phyloP scores from a whole-genome alignment of 1,140 invertebrate species.

The Halictus rubicundus region DNA sequence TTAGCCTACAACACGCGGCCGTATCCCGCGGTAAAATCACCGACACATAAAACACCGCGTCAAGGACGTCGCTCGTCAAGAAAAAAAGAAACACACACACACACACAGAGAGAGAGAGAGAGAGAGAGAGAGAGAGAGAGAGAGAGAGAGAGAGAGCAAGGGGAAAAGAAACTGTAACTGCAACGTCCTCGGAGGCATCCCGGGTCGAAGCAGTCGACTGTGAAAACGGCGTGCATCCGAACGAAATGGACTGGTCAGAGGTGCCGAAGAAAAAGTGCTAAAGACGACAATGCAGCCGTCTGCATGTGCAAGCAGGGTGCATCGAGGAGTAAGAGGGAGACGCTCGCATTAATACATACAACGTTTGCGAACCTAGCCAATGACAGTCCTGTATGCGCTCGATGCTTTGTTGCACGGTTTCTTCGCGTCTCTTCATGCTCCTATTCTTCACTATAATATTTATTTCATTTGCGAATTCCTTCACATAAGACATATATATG shows the following conservation, averaged over 20 bases:
- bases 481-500: no score
- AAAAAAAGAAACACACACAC: neutral
- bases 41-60: conserved; percentile 1
- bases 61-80: conserved; percentile 6
- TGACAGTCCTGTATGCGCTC: no score
- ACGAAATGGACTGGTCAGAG: conserved; percentile 19
- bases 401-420: no score
- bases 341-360: neutral
- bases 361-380: no score
- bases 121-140: no score
- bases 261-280: neutral
- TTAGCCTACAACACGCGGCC: conserved; percentile 27
- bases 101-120: no score
- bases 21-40: conserved; percentile 29
- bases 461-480: no score
- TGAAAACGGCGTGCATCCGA: conserved; percentile 37
- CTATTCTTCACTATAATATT: neutral
- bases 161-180: neutral
- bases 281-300: neutral
- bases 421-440: no score
- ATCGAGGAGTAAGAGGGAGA: neutral
- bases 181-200: neutral
- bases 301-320: neutral
- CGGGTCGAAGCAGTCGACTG: conserved; percentile 20
- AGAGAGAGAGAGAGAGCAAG: no score